Conservation (phyloP, 2,888 invertebrate genomes). For the Thumatha senex region DNA sequence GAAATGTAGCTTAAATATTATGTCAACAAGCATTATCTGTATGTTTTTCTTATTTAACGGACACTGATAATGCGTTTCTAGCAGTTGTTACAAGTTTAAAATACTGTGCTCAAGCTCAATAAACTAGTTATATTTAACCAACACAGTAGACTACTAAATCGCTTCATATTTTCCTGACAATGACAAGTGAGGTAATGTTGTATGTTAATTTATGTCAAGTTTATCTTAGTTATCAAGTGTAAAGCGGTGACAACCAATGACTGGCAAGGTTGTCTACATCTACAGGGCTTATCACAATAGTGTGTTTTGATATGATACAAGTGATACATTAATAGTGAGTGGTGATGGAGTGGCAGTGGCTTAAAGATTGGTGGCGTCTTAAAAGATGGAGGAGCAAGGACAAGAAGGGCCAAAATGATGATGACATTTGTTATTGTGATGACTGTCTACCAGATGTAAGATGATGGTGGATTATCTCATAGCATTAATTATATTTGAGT, state of each 20-base stretch:
- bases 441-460: constrained; percentile 86
- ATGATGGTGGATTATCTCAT: constrained; percentile 31
- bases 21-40: constrained; percentile 22
- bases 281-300: constrained; percentile 49
- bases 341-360: constrained; percentile 90
- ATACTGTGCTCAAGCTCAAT: constrained; percentile 11
- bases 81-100: constrained; percentile 17
- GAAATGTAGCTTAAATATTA: constrained; percentile 12
- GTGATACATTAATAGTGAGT: constrained; percentile 51
- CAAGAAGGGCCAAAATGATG: constrained; percentile 79
- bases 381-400: constrained; percentile 85
- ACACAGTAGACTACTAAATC: constrained; percentile 51
- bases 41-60: constrained; percentile 17
- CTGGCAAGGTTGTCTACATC: constrained; percentile 50
- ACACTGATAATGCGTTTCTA: constrained; percentile 22
- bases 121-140: constrained; percentile 27
- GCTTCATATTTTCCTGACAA: constrained; percentile 57
- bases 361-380: constrained; percentile 92
- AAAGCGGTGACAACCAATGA: constrained; percentile 61
- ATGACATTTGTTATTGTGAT: constrained; percentile 90
- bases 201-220: constrained; percentile 74
- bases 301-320: constrained; percentile 51
- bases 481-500: constrained; percentile 18
- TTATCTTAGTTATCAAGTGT: constrained; percentile 71
- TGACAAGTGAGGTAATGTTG: constrained; percentile 76